A percentile compares a stretch with the other conserved stretches of the same genome.
These are phyloP conservation scores for Lucilia sericata DNA, from an alignment of 1,140 invertebrate genomes.

Conservation along the genomic window DNA sequence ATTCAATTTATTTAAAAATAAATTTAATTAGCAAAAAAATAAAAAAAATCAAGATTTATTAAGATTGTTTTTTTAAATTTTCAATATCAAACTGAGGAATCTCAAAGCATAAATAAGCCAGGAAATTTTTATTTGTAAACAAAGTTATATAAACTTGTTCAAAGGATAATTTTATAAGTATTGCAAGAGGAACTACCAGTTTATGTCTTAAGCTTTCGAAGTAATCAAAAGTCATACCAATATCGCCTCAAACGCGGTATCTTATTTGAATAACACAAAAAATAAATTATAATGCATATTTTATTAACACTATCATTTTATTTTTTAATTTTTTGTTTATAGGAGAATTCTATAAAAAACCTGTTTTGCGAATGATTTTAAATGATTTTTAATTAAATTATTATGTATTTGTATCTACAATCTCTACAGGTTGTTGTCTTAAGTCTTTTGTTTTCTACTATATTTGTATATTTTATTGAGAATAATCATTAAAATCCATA, in stretches of 20 bases:
- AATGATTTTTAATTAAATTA: not conserved
- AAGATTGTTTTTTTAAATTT: not conserved
- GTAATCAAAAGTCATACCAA: too few relatives aligned
- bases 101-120: too few relatives aligned
- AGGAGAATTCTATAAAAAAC: not conserved
- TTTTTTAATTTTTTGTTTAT: not conserved
- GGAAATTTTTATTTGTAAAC: not conserved
- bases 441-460: not conserved
- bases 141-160: not conserved
- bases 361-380: not conserved
- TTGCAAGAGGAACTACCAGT: not conserved
- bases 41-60: not conserved
- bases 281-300: too few relatives aligned
- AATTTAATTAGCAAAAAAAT: not conserved
- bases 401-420: not conserved
- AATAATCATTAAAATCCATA: not conserved
- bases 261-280: too few relatives aligned
- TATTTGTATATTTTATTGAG: not conserved
- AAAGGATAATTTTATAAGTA: not conserved
- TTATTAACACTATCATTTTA: too few relatives aligned
- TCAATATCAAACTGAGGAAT: too few relatives aligned
- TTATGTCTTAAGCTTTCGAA: too few relatives aligned
- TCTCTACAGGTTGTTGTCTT: not conserved
- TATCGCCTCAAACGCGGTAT: too few relatives aligned
- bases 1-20: not conserved